Evolutionary conservation across 2,113 vertebrate genomes (phyloP).

Genomic region (Taurulus bubalis): DNA sequence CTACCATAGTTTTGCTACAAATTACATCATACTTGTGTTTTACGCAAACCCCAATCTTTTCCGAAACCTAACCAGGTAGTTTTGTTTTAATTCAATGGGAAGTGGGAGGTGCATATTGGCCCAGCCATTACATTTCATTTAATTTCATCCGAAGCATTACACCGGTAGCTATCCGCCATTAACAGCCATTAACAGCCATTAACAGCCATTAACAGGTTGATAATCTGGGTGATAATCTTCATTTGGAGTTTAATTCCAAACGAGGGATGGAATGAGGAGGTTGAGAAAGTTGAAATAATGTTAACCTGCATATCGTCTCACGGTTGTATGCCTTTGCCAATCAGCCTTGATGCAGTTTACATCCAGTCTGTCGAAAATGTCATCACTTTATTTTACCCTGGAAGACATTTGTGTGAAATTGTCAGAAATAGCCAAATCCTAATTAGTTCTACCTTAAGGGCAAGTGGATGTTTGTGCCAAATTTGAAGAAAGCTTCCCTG

Average conservation of each 20-base stretch:
- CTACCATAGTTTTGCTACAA: not conserved
- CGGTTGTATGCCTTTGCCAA: not conserved
- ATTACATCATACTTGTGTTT: not conserved
- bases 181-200: too few relatives aligned
- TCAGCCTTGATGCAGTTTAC: too few relatives aligned
- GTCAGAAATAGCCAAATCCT: not conserved
- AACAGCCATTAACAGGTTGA: not conserved
- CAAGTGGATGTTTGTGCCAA: not conserved
- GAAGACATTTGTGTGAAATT: too few relatives aligned
- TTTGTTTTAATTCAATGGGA: not conserved
- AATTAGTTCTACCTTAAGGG: not conserved
- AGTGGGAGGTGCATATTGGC: not conserved
- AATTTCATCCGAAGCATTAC: not conserved
- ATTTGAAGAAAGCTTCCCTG: not conserved
- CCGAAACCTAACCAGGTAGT: too few relatives aligned
- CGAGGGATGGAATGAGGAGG: not conserved
- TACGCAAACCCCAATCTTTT: too few relatives aligned
- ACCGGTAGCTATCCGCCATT: not conserved
- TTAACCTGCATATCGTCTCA: not conserved
- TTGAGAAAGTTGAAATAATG: not conserved
- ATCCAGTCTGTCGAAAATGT: not conserved
- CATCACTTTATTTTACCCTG: too few relatives aligned
- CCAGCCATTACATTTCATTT: too few relatives aligned
- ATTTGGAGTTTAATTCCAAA: not conserved
- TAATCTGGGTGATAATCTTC: not conserved